Percentiles rank a stretch among this genome's conserved stretches.
Conservation (phyloP, 1,140 invertebrate genomes). For the Camponotus vicinus region DNA sequence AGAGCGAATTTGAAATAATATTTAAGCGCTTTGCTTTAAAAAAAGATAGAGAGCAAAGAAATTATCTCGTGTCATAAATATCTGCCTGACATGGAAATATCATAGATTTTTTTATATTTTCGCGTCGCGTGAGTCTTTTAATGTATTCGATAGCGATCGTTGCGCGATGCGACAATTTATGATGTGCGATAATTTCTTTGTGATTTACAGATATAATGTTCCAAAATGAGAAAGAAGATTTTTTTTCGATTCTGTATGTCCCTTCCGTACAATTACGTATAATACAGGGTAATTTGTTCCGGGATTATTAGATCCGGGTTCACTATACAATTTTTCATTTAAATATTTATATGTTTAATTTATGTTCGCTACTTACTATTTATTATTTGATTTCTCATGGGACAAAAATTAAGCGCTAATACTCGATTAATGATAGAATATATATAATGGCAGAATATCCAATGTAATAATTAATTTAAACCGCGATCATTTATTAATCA, state of each 20-base stretch:
- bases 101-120: slow-evolving; percentile 35
- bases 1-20: background rate
- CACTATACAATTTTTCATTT: background rate
- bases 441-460: slow-evolving; percentile 20
- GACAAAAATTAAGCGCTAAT: slow-evolving; percentile 25
- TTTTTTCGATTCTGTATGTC: slow-evolving; percentile 4
- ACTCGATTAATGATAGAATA: slow-evolving; percentile 19
- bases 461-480: slow-evolving; percentile 37
- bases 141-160: slow-evolving; percentile 17
- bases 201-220: slow-evolving; percentile 7
- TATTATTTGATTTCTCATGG: background rate
- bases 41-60: background rate
- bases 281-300: slow-evolving; percentile 17
- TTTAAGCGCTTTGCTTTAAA: background rate
- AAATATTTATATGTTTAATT: background rate
- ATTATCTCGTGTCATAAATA: slow-evolving; percentile 18
- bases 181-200: slow-evolving; percentile 18
- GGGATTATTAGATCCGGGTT: background rate
- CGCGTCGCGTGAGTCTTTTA: background rate
- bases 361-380: background rate
- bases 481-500: slow-evolving; percentile 20
- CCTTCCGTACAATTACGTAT: too few relatives aligned
- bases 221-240: slow-evolving; percentile 12
- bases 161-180: slow-evolving; percentile 20
- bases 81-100: background rate